Evolutionary conservation across 2,113 vertebrate genomes (phyloP).

Genomic region (Semnornis frantzii): DNA sequence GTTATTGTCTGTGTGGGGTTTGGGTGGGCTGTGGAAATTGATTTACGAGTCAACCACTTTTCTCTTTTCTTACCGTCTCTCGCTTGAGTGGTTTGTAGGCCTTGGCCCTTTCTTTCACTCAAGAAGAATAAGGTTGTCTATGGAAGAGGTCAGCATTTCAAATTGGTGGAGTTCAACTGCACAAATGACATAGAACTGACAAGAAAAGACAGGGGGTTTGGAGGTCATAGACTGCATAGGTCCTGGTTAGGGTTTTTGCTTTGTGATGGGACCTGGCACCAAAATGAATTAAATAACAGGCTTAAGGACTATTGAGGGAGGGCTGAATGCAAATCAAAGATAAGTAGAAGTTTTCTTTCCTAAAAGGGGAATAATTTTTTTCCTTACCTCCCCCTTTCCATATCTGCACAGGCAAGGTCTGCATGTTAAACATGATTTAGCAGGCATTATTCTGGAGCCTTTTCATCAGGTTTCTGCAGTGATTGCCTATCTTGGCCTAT

Average conservation of each 20-base stretch:
- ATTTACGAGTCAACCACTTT: conserved; percentile 86
- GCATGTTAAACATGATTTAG: conserved; percentile 88
- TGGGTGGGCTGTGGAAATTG: conserved; percentile 87
- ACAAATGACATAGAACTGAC: conserved; percentile 86
- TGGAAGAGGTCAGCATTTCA: conserved; percentile 86
- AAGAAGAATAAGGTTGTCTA: conserved; percentile 84
- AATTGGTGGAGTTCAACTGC: conserved; percentile 86
- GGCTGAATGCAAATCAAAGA: conserved; percentile 89
- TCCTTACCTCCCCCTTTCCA: conserved; percentile 75
- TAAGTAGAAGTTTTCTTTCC: conserved; percentile 90
- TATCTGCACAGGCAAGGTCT: conserved; percentile 84
- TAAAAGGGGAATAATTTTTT: conserved; percentile 81
- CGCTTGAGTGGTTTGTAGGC: conserved; percentile 84
- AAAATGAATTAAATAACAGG: conserved; percentile 90
- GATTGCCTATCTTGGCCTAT: conserved; percentile 86
- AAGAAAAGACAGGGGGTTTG: conserved; percentile 86
- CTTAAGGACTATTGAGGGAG: conserved; percentile 86
- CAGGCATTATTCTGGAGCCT: conserved; percentile 81
- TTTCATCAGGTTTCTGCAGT: conserved; percentile 77
- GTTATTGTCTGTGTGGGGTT: conserved; percentile 75
- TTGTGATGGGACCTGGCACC: conserved; percentile 84
- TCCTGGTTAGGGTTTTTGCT: conserved; percentile 79
- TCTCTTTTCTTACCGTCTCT: conserved; percentile 82
- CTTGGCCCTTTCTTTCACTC: conserved; percentile 80
- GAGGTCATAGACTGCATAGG: conserved; percentile 83